Percentiles rank a stretch among this genome's conserved stretches.
Conservation (phyloP, 2,797 vertebrate species). For the Premnoplex brunnescens region DNA sequence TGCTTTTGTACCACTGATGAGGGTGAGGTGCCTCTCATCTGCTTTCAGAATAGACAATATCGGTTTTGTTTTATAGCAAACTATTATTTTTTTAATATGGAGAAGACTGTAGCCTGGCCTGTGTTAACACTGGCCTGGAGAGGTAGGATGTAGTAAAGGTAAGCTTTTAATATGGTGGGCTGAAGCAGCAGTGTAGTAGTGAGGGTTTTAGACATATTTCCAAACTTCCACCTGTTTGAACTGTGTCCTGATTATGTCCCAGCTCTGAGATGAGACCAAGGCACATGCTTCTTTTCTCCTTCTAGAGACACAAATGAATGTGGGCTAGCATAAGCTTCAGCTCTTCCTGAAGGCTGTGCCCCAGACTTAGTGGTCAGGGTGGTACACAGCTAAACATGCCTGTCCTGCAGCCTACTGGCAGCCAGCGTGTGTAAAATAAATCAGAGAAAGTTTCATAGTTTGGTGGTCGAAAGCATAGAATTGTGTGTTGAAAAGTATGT, state of each 20-base stretch:
- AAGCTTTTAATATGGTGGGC: neutral
- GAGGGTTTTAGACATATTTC: neutral
- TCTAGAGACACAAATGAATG: neutral
- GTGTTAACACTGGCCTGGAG: neutral
- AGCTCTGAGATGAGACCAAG: neutral
- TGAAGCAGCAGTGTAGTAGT: neutral
- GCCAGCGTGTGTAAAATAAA: neutral
- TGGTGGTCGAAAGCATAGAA: neutral
- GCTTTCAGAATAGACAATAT: neutral
- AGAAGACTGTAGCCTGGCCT: neutral
- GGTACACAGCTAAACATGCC: neutral
- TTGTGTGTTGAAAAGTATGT: neutral
- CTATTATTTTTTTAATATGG: neutral
- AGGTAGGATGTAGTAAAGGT: neutral
- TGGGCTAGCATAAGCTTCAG: neutral
- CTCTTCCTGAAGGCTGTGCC: neutral
- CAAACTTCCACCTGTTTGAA: accelerated
- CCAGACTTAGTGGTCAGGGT: neutral
- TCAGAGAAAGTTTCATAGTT: neutral
- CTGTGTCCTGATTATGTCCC: neutral
- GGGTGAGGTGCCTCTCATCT: neutral
- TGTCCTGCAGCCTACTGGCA: neutral
- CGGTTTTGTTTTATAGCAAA: neutral
- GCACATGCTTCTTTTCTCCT: neutral
- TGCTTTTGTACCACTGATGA: neutral